Percentiles rank a stretch among this genome's conserved stretches.
These are phyloP conservation scores for Etheostoma spectabile DNA, from an alignment of 2,113 vertebrate species.

Conservation along the genomic window DNA sequence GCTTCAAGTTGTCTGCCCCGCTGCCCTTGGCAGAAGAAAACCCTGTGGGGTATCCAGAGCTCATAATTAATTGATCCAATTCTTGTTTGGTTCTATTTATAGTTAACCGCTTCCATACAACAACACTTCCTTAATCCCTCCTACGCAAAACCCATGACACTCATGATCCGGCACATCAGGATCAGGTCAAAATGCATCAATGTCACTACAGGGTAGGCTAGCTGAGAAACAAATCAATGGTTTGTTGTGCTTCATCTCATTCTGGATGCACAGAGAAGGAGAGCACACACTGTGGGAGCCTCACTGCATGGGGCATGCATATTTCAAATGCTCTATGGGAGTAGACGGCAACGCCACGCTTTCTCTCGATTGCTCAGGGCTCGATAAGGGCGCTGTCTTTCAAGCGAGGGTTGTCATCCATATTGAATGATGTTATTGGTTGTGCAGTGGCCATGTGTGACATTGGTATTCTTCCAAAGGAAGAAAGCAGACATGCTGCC, in stretches of 20 bases:
- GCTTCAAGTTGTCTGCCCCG: conserved; percentile 19
- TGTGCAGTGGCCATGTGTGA: conserved; percentile 15
- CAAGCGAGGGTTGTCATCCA: conserved; percentile 30
- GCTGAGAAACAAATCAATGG: background rate
- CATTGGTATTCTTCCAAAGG: background rate
- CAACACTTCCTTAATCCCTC: conserved; percentile 12
- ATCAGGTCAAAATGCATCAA: conserved; percentile 24
- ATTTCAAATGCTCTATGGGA: conserved; percentile 71
- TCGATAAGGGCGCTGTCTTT: conserved; percentile 20
- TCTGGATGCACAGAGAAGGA: conserved; percentile 15
- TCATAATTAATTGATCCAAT: conserved; percentile 71
- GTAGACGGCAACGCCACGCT: conserved; percentile 45
- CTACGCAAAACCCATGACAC: conserved; percentile 6
- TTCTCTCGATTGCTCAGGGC: conserved; percentile 29
- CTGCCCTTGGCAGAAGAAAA: conserved; percentile 22
- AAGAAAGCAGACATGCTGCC: background rate
- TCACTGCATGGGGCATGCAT: conserved; percentile 58
- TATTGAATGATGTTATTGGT: conserved; percentile 48
- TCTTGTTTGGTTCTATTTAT: conserved; percentile 72
- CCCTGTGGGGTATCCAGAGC: conserved; percentile 52
- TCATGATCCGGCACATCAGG: conserved; percentile 10
- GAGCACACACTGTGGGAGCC: conserved; percentile 15
- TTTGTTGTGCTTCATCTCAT: conserved; percentile 43
- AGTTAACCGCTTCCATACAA: conserved; percentile 18
- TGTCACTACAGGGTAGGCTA: conserved; percentile 27